Base-by-base conservation (phyloP, 2,888 invertebrate species). In the Leptinotarsa tumamoca region DNA sequence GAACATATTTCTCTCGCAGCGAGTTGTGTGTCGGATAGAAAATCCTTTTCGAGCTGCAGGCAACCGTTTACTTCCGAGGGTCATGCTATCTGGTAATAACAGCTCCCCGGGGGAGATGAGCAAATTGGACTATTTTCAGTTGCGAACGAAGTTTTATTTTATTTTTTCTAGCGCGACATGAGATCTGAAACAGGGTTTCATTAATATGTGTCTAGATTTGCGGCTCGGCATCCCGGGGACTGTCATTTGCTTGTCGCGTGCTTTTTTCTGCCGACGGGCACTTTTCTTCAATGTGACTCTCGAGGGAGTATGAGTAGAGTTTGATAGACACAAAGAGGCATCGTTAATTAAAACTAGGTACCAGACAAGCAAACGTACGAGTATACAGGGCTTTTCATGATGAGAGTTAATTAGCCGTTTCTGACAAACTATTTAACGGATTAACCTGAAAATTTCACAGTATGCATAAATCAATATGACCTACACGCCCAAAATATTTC, bases 51-150 rank as follows among this genome's bases (percentile, higher is more conserved):
- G 50, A 72, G 72, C 78, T 67, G 58, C 78, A 72, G 75, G 74
- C 75, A 72, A 68, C 56, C 75, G 75, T 76, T 75, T 69, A 72
- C 71, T 78, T 71, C 63, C 71, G 72, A 79, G 76, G 78, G 76
- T 79, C 78, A 77, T 79, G 78, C 76, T 77, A 76, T 77, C 78
- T 76, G 76, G 78, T 79, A 77, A 75, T 79, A 79, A 79, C 74
- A 69, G 76, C 76, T 77, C 75, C 73, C 76, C 76, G 67, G 74
- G 73, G 78, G 76, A 71, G 71, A 68, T 69, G 71, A 33, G 76
- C 73, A 79, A 79, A 79, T 79, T 79, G 76, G 76, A 77, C 75
- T 73, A 73, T 79, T 77, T 75, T 76, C 75, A 58, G 69, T 72
- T 72, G 51, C 72, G 72, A 73, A 72, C 68, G 52, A 50, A 56